Conservation (phyloP, 2,888 invertebrate genomes). For the Iphiclides podalirius region DNA sequence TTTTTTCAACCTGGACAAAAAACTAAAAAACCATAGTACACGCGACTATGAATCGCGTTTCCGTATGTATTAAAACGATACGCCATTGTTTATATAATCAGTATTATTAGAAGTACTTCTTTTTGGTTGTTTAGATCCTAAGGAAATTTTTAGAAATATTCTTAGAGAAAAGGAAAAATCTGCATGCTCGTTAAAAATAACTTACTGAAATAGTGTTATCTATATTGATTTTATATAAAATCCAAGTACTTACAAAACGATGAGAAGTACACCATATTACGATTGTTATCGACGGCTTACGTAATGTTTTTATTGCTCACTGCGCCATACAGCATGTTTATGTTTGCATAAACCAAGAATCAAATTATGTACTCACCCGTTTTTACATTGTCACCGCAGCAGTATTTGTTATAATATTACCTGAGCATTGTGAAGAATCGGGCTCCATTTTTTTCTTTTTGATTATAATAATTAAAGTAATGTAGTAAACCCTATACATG, state of each 20-base stretch:
- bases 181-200: no score
- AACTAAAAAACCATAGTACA: neutral
- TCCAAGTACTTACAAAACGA: neutral
- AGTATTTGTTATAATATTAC: neutral
- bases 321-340: conserved; percentile 3
- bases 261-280: neutral
- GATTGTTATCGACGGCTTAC: neutral
- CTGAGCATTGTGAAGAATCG: no score
- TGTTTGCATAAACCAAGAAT: conserved; percentile 8
- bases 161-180: no score
- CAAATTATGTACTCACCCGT: neutral
- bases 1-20: conserved; percentile 12
- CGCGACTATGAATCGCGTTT: conserved; percentile 1
- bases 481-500: no score
- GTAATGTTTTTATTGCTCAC: conserved; percentile 9
- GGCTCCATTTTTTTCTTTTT: no score
- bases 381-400: neutral
- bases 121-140: no score
- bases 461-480: no score
- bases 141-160: no score
- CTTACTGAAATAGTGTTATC: no score
- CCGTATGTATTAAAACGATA: neutral
- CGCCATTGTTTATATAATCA: neutral
- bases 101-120: neutral
- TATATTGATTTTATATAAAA: neutral